These are phyloP conservation scores for Catostomus latipinnis DNA, from an alignment of 2,797 vertebrate species.

Conservation along the genomic window DNA sequence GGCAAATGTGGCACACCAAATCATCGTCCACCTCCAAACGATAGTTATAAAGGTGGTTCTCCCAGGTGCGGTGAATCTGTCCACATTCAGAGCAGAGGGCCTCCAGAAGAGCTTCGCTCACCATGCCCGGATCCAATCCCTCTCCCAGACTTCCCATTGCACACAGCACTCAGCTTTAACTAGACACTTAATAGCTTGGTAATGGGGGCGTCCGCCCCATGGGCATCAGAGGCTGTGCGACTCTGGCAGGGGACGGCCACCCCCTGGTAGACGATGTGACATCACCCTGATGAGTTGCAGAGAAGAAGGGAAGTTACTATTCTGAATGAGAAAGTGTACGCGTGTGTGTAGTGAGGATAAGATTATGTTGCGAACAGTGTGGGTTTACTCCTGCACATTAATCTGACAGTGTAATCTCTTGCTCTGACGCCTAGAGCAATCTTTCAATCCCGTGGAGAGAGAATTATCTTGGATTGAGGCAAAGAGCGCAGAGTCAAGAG, in stretches of 20 bases:
- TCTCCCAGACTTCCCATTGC: slow-evolving; percentile 90
- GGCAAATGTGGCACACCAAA: slow-evolving; percentile 98
- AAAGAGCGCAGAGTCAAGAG: slow-evolving; percentile 70
- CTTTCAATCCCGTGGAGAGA: slow-evolving; percentile 80
- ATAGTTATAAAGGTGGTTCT: slow-evolving; percentile 98
- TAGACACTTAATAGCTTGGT: slow-evolving; percentile 45
- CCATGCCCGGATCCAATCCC: slow-evolving; percentile 81
- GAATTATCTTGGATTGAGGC: slow-evolving; percentile 80
- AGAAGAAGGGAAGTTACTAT: slow-evolving; percentile 29
- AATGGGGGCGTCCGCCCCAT: slow-evolving; percentile 71
- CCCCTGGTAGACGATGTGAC: slow-evolving; percentile 72
- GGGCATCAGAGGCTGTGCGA: slow-evolving; percentile 68
- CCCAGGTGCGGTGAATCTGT: slow-evolving; percentile 93
- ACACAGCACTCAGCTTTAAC: slow-evolving; percentile 13
- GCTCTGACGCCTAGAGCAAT: slow-evolving; percentile 78
- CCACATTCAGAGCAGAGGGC: slow-evolving; percentile 93
- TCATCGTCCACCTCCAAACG: slow-evolving; percentile 96
- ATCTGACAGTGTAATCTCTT: slow-evolving; percentile 83
- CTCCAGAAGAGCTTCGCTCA: slow-evolving; percentile 85
- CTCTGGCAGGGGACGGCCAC: slow-evolving; percentile 74
- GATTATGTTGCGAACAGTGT: slow-evolving; percentile 74
- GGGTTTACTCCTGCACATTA: slow-evolving; percentile 75
- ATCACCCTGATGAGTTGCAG: slow-evolving; percentile 74
- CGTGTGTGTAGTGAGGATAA: slow-evolving; percentile 65
- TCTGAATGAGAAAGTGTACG: slow-evolving; percentile 57